Evolutionary conservation across 30 jellyfish, hydroid and myxozoan genomes (phyloP).

Genomic region (Cassiopea andromeda): DNA sequence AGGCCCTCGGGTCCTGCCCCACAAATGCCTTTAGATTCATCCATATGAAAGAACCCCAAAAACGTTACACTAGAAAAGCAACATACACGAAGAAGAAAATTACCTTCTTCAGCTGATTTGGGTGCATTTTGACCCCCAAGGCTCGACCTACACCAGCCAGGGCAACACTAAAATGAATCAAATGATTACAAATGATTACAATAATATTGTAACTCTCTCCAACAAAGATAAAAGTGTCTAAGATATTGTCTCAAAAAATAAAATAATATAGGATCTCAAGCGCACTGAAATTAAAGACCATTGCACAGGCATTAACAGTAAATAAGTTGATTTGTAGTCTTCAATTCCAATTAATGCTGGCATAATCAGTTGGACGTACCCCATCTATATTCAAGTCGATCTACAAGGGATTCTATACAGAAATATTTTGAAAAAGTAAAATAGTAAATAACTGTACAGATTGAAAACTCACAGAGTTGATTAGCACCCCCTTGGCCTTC

Average conservation of each 20-base stretch:
- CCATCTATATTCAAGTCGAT: neutral
- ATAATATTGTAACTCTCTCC: neutral
- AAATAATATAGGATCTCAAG: neutral
- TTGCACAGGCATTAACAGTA: no score
- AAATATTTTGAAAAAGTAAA: neutral
- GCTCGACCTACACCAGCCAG: constrained; percentile 78
- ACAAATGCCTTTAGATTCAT: no score
- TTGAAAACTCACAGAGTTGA: constrained; percentile 47
- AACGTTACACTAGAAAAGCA: neutral
- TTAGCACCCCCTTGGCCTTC: constrained; percentile 5
- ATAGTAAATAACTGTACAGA: neutral
- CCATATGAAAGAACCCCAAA: no score
- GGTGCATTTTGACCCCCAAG: constrained; percentile 74
- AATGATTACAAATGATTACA: neutral
- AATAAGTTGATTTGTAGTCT: neutral
- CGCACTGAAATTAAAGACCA: neutral
- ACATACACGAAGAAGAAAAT: neutral
- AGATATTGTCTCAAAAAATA: neutral
- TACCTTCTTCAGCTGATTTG: constrained; percentile 65
- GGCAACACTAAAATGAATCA: constrained; percentile 63
- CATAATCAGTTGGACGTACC: neutral
- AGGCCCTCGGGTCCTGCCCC: no score
- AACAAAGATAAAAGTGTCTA: neutral
- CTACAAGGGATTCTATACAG: neutral
- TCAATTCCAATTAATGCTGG: neutral